Percentiles rank a stretch among this genome's conserved stretches.
Evolutionary conservation across 2,888 invertebrate genomes (phyloP).

Genomic region (Eupithecia dodoneata): DNA sequence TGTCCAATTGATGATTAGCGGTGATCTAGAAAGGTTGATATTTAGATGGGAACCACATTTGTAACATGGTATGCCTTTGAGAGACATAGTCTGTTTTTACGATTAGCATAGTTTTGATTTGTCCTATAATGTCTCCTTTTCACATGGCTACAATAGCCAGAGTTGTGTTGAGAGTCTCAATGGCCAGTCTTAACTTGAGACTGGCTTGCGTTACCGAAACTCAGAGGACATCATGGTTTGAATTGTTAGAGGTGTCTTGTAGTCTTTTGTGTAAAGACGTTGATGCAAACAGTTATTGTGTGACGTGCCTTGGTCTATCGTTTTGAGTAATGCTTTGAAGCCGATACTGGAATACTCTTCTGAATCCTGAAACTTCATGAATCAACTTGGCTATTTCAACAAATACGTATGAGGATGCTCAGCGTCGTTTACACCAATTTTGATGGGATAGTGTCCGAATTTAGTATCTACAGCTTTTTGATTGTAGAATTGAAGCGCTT

Average conservation of each 20-base stretch:
- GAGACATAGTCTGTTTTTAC: neutral
- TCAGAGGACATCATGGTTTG: neutral
- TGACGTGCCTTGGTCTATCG: neutral
- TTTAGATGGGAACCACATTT: constrained; percentile 11
- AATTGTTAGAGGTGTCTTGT: neutral
- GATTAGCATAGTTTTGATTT: neutral
- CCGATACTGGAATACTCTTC: neutral
- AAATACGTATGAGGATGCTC: neutral
- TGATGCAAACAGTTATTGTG: neutral
- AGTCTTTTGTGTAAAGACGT: neutral
- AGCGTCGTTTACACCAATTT: neutral
- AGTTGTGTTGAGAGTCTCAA: too few relatives aligned
- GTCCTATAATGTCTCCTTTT: neutral
- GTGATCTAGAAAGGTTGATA: constrained; percentile 21
- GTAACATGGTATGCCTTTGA: neutral
- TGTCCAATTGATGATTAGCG: constrained; percentile 32
- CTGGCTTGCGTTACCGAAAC: neutral
- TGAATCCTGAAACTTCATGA: neutral
- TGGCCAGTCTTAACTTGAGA: too few relatives aligned
- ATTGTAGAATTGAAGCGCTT: too few relatives aligned
- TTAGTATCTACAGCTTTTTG: too few relatives aligned
- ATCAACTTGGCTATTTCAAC: neutral
- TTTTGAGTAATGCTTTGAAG: neutral
- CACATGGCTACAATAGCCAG: neutral
- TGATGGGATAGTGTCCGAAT: too few relatives aligned